These are phyloP conservation scores for Penaeus chinensis DNA, from an alignment of 1,140 invertebrate species.

Conservation along the genomic window DNA sequence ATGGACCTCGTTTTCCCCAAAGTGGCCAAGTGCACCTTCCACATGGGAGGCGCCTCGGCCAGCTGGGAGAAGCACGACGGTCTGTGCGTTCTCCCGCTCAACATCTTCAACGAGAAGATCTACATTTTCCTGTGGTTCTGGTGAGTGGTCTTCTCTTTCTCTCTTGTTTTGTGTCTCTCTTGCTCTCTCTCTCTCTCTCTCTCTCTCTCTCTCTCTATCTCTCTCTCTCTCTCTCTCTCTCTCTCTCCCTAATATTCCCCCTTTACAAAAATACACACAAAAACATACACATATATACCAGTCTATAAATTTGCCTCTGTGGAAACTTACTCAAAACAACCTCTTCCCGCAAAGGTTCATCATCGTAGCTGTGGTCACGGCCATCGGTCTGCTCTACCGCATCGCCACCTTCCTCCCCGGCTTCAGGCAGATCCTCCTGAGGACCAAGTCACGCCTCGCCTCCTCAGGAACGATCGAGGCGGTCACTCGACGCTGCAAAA, in stretches of 20 bases:
- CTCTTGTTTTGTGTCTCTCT: neutral
- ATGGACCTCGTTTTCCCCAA: constrained; percentile 89
- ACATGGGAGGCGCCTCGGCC: constrained; percentile 75
- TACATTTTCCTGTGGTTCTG: constrained; percentile 96
- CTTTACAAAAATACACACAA: too few relatives aligned
- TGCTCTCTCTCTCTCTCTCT: neutral
- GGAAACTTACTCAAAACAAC: neutral
- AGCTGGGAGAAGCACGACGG: constrained; percentile 89
- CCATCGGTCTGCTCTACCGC: constrained; percentile 83
- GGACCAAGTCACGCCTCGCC: constrained; percentile 63
- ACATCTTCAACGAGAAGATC: constrained; percentile 96
- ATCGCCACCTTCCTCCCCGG: constrained; percentile 79
- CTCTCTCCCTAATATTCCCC: too few relatives aligned
- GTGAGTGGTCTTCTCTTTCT: constrained; percentile 66
- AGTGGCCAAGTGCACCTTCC: constrained; percentile 85
- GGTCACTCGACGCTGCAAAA: constrained; percentile 83
- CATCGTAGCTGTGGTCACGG: constrained; percentile 81
- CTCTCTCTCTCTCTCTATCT: neutral
- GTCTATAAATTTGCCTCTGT: too few relatives aligned
- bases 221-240: too few relatives aligned
- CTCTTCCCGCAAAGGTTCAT: constrained; percentile 73
- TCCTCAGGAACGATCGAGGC: constrained; percentile 80
- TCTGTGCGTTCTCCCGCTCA: constrained; percentile 87
- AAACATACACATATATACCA: too few relatives aligned
- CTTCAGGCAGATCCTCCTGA: constrained; percentile 66